Percentiles rank a stretch among this genome's conserved stretches.
Evolutionary conservation across 2,797 vertebrate species (phyloP).

Genomic region (Decapterus maruadsi): DNA sequence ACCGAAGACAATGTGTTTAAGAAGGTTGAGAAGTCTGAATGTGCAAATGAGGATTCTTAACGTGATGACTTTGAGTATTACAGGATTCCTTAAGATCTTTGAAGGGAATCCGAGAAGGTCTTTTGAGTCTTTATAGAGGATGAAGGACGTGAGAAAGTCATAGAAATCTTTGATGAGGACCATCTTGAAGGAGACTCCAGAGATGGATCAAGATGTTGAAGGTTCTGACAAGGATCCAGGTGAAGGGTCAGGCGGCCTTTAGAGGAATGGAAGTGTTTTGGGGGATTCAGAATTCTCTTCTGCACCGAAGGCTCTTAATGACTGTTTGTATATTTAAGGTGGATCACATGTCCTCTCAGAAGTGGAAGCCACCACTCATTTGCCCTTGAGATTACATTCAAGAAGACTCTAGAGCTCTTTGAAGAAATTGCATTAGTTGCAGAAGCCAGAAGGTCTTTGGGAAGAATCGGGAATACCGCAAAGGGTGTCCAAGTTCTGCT

Average conservation of each 20-base stretch:
- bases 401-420: background rate
- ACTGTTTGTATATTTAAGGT: no score
- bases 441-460: background rate
- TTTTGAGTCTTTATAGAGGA: background rate
- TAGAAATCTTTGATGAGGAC: no score
- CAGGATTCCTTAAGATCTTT: no score
- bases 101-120: no score
- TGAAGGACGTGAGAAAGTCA: background rate
- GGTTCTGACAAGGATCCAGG: background rate
- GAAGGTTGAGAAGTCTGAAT: no score
- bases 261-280: background rate
- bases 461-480: background rate
- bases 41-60: no score
- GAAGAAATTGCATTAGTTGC: background rate
- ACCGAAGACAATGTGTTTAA: no score
- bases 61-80: no score
- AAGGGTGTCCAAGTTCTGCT: background rate
- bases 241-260: background rate
- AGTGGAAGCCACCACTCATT: background rate
- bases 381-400: background rate
- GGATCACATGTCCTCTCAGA: no score
- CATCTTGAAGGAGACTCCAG: background rate
- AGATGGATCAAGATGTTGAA: background rate
- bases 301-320: no score
- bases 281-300: background rate